Percentiles rank a stretch among this genome's conserved stretches.
Conservation (phyloP, 1,140 invertebrate genomes). For the Neodiprion lecontei region DNA sequence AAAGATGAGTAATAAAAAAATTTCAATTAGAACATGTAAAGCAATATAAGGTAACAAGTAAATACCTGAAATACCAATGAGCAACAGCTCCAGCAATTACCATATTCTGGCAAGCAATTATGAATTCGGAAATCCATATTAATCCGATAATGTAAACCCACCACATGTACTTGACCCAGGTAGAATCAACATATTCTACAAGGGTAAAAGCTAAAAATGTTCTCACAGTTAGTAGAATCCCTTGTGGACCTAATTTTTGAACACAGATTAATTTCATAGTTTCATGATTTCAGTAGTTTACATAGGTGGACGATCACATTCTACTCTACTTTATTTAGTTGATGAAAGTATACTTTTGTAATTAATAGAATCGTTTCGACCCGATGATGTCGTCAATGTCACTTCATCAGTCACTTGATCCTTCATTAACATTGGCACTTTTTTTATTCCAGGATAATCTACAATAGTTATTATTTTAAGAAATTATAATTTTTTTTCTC, state of each 20-base stretch:
- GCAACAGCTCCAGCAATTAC: slow-evolving; percentile 88
- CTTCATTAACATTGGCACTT: slow-evolving; percentile 52
- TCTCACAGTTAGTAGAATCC: neutral
- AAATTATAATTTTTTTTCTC: slow-evolving; percentile 17
- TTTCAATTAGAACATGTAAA: no score
- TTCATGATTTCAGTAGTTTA: no score
- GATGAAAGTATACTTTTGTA: slow-evolving; percentile 35
- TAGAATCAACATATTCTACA: slow-evolving; percentile 73
- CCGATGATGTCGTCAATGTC: slow-evolving; percentile 24
- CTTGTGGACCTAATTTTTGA: neutral
- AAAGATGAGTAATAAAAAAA: no score
- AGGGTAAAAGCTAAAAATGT: slow-evolving; percentile 64
- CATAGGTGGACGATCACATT: no score
- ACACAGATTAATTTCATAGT: no score
- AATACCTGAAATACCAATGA: slow-evolving; percentile 86
- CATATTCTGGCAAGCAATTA: slow-evolving; percentile 90
- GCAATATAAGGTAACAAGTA: neutral
- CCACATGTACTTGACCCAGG: slow-evolving; percentile 87
- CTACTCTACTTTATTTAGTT: no score
- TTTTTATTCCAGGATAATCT: slow-evolving; percentile 61
- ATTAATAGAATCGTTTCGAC: no score
- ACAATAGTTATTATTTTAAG: slow-evolving; percentile 24
- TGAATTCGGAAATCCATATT: slow-evolving; percentile 90
- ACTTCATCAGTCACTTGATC: slow-evolving; percentile 44
- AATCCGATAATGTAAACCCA: slow-evolving; percentile 90